A percentile compares a stretch with the other conserved stretches of the same genome.
These are phyloP conservation scores for Proales similis DNA, from an alignment of 1,140 invertebrate genomes.

Conservation along the genomic window DNA sequence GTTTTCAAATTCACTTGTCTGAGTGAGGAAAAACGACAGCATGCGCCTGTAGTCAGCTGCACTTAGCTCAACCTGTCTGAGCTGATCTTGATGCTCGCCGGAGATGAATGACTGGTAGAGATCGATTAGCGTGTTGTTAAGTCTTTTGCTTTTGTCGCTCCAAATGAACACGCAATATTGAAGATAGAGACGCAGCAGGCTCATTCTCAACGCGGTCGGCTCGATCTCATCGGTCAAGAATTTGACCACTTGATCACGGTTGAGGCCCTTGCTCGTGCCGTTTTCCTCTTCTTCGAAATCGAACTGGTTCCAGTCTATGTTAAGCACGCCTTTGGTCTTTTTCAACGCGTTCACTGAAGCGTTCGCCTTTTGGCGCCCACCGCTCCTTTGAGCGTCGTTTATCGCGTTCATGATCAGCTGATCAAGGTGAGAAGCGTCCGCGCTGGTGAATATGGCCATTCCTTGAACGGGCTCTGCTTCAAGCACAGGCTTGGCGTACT, in stretches of 20 bases:
- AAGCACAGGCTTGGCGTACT: conserved; percentile 88
- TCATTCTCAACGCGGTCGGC: conserved; percentile 5
- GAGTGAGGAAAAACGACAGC: conserved; percentile 29
- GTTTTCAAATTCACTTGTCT: conserved; percentile 31
- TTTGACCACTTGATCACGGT: neutral
- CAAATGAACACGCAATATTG: conserved; percentile 85
- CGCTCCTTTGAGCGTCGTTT: neutral
- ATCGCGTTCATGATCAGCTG: neutral
- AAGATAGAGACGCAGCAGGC: conserved; percentile 10
- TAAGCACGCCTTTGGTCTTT: neutral
- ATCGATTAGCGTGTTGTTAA: conserved; percentile 77
- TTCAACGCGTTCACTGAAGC: conserved; percentile 4
- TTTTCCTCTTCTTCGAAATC: conserved; percentile 12
- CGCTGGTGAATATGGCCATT: conserved; percentile 58
- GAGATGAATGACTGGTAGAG: conserved; percentile 46
- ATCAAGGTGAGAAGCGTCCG: conserved; percentile 19
- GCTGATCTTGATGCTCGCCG: conserved; percentile 42
- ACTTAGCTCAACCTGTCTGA: too few species aligned
- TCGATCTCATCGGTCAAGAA: conserved; percentile 27
- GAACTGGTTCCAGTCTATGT: conserved; percentile 7
- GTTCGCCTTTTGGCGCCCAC: neutral
- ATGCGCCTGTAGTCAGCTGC: conserved; percentile 33
- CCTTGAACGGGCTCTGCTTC: conserved; percentile 77
- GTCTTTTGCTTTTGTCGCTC: conserved; percentile 73
- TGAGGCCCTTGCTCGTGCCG: conserved; percentile 8